Evolutionary conservation across 2,113 vertebrate genomes (phyloP).

Genomic region (Pleuronectes platessa): DNA sequence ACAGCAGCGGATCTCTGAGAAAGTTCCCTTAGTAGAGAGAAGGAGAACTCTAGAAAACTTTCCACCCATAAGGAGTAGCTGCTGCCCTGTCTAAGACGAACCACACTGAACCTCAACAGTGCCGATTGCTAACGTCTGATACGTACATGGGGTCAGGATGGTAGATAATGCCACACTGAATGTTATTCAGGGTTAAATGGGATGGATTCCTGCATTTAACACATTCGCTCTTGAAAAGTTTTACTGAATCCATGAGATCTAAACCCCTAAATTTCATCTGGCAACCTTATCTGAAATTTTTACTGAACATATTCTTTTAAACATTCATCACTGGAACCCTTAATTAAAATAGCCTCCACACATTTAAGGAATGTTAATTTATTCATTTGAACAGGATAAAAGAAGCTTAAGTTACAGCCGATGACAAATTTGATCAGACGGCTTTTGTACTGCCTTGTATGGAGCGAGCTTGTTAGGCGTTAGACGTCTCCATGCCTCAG

Average conservation of each 20-base stretch:
- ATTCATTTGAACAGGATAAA: not conserved
- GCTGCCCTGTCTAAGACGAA: not conserved
- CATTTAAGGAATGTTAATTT: not conserved
- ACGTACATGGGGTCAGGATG: not conserved
- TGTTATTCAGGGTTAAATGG: not conserved
- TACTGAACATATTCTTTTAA: not conserved
- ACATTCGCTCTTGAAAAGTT: not conserved
- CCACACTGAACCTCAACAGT: not conserved
- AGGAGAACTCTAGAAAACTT: slow-evolving; percentile 3
- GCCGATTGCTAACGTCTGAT: not conserved
- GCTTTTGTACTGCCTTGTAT: not conserved
- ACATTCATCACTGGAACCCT: not conserved
- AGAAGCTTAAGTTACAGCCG: not conserved
- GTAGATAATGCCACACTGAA: not conserved
- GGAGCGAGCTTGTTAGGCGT: slow-evolving; percentile 13
- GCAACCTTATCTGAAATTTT: not conserved
- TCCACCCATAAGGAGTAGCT: not conserved
- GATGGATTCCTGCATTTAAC: not conserved
- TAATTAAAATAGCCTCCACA: not conserved
- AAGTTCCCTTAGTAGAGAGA: not conserved
- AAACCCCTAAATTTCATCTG: not conserved
- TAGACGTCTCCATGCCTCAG: slow-evolving; percentile 53
- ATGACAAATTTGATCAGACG: slow-evolving; percentile 24
- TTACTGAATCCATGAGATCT: not conserved
- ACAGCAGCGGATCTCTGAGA: slow-evolving; percentile 10